Base-by-base conservation (phyloP, 2,113 vertebrate genomes). In the Tachysurus fulvidraco region DNA sequence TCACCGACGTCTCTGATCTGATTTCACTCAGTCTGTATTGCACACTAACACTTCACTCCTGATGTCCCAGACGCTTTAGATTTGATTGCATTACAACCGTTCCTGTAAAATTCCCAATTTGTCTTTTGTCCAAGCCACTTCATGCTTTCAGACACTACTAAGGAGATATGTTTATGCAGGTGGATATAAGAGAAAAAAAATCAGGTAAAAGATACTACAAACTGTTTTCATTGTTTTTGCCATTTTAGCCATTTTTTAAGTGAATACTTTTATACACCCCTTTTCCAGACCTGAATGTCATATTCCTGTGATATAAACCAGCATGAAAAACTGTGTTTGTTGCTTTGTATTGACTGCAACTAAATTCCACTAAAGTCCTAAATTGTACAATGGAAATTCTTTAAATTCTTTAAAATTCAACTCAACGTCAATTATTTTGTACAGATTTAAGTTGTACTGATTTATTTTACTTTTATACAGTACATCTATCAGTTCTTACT, bases 1-100 rank as follows among this genome's bases (percentile, higher is more conserved):
- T 76, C 67, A 62, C 60, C 82, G 86, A 64, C 82, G 74, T 77
- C 65, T 85, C 50, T 52, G 88, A 82, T 87, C 85, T 77, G 83
- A 83, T 89, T 88, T 81, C 84, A 83, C 65, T 64, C 77, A 25
- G 62, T 86, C 83, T 64, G 83, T 57, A 60, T 30, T 25, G 30
- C 6, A 30, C 30, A 59, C 78, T 13, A 28, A 78, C 28, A 79
- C 25, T 80, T 80, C 30, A 59, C 55, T 60, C 78, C 55, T 81
- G 21, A 41, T 60, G 78, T 81, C 78, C 78, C 36, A 23, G n/a
- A 54, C n/a, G 8, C 5, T 79, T 44, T 59, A 12, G 13, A 59
- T 60, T 81, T 44, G 23, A 81, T 25, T 6, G 55, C 44, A 41
- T 28, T 54, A 52, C 74, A 44, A 60, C 30, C 7, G 78, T 44